Evolutionary conservation across 30 jellyfish, hydroid and myxozoan species (phyloP).

Genomic region (Nemopilema nomurai): DNA sequence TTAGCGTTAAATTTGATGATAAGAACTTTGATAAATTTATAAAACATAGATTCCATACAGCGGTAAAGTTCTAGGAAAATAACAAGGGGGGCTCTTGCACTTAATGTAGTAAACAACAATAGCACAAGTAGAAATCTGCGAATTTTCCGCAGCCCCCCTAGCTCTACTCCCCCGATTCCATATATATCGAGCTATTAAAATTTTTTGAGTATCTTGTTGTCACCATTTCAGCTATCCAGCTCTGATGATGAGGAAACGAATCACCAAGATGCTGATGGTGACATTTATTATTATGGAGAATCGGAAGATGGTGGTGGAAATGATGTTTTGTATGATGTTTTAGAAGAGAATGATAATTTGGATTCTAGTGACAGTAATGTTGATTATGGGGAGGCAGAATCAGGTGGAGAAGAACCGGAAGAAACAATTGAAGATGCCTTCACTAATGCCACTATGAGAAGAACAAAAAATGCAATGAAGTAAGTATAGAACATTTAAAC

Average conservation of each 20-base stretch:
- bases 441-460: slow-evolving; percentile 1
- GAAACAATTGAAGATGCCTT: slow-evolving; percentile 3
- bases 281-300: not conserved
- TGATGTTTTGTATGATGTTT: slow-evolving; percentile 14
- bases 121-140: not conserved
- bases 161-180: not conserved
- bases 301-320: slow-evolving; percentile 4
- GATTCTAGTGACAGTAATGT: slow-evolving; percentile 13
- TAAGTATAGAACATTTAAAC: not conserved
- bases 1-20: not conserved
- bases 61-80: not conserved
- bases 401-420: slow-evolving; percentile 1
- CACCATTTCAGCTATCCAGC: slow-evolving; percentile 5
- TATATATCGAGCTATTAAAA: not conserved
- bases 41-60: not conserved
- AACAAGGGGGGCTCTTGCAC: not conserved
- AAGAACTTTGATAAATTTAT: not conserved
- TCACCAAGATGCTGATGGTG: slow-evolving; percentile 1
- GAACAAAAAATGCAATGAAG: slow-evolving; percentile 11
- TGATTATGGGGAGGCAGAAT: slow-evolving; percentile 1
- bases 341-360: slow-evolving; percentile 3
- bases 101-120: not conserved
- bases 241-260: slow-evolving; percentile 6
- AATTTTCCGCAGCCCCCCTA: not conserved
- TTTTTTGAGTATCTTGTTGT: not conserved